Conservation (phyloP, 2,888 invertebrate genomes). For the Cryptus armator region DNA sequence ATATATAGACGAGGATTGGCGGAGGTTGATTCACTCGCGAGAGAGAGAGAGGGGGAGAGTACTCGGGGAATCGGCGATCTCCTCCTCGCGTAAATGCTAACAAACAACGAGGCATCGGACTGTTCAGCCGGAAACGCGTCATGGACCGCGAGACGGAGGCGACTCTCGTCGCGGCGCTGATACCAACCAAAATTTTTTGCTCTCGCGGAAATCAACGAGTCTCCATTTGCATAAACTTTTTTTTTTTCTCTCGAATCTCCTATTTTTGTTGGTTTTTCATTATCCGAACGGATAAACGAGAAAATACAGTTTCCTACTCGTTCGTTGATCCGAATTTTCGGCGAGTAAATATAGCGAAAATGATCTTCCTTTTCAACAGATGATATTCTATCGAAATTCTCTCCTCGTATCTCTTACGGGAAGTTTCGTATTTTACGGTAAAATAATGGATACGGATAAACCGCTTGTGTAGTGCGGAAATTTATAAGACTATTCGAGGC, state of each 20-base stretch:
- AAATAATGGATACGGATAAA: constrained; percentile 24
- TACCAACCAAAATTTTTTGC: constrained; percentile 57
- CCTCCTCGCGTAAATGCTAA: constrained; percentile 75
- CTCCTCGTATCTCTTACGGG: neutral
- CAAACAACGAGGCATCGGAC: constrained; percentile 76
- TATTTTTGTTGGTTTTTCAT: constrained; percentile 40
- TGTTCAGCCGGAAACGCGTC: constrained; percentile 79
- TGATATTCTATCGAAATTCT: constrained; percentile 40
- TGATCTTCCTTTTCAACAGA: constrained; percentile 66
- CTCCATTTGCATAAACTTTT: constrained; percentile 20
- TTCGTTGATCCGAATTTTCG: constrained; percentile 35
- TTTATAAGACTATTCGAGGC: constrained; percentile 35
- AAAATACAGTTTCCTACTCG: constrained; percentile 28
- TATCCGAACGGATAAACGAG: constrained; percentile 22
- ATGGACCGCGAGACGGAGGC: constrained; percentile 72
- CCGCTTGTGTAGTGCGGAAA: constrained; percentile 22
- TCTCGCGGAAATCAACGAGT: neutral
- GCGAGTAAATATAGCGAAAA: constrained; percentile 42
- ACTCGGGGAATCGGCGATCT: constrained; percentile 42
- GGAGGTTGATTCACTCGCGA: constrained; percentile 17
- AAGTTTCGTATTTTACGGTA: constrained; percentile 36
- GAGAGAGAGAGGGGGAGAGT: no score
- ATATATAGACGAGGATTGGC: constrained; percentile 1
- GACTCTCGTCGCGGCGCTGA: constrained; percentile 56
- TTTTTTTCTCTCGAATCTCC: constrained; percentile 17